phyloP scores from a whole-genome alignment of 1,140 invertebrate genomes.

The Lasioglossum baleicum region DNA sequence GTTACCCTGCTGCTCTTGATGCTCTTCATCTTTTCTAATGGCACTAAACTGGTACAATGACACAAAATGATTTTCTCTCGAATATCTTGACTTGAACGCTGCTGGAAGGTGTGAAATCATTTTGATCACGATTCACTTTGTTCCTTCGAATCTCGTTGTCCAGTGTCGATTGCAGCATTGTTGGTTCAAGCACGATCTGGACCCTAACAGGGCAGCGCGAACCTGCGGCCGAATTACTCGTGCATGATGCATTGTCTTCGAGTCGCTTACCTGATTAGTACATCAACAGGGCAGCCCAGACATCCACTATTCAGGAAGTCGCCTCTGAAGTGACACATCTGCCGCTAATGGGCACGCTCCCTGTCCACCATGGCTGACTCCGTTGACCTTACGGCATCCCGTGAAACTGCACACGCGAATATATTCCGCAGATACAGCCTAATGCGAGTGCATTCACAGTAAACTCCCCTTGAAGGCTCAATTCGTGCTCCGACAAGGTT shows the following conservation, averaged over 20 bases:
- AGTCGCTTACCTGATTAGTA: neutral
- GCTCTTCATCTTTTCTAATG: no score
- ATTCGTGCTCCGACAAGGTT: no score
- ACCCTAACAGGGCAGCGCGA: neutral
- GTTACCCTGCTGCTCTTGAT: no score
- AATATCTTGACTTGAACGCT: no score
- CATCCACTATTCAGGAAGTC: neutral
- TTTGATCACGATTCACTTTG: no score
- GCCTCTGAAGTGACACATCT: neutral
- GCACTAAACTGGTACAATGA: no score
- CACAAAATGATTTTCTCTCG: no score
- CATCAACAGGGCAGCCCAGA: neutral
- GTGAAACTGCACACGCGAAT: neutral
- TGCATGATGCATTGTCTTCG: conserved; percentile 1
- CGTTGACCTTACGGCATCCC: neutral
- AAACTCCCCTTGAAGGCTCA: no score
- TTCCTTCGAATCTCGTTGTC: no score
- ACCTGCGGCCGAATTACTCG: neutral
- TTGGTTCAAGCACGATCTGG: neutral
- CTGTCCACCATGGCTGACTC: neutral
- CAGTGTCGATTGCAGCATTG: neutral
- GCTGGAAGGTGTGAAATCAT: no score
- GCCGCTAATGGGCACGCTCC: neutral
- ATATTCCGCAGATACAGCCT: no score
- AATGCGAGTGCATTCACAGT: no score